Conservation (phyloP, 2,797 vertebrate genomes). For the Sebastes variabilis region DNA sequence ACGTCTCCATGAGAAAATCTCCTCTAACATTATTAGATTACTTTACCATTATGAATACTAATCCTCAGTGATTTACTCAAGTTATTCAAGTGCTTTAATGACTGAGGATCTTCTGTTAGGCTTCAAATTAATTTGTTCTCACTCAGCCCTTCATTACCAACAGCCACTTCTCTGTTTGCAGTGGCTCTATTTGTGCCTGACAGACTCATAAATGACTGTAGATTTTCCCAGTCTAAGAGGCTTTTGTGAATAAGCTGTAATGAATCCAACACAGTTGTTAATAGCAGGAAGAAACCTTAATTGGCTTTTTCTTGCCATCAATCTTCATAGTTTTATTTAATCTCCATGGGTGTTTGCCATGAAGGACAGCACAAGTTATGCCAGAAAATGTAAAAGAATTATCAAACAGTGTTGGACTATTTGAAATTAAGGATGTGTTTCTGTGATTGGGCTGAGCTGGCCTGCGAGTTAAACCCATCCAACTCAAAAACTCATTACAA, state of each 20-base stretch:
- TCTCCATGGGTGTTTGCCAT: background rate
- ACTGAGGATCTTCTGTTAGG: constrained; percentile 36
- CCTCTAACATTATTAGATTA: constrained; percentile 30
- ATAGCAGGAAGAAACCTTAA: background rate
- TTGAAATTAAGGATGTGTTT: constrained; percentile 3
- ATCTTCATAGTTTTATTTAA: constrained; percentile 4
- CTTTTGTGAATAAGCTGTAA: constrained; percentile 18
- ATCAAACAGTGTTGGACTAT: background rate
- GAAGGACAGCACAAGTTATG: background rate
- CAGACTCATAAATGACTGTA: constrained; percentile 24
- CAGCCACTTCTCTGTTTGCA: constrained; percentile 14
- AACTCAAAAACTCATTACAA: constrained; percentile 28
- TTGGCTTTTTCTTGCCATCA: background rate
- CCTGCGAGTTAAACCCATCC: background rate
- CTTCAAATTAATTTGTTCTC: constrained; percentile 41
- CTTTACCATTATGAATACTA: constrained; percentile 30
- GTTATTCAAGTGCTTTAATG: constrained; percentile 42
- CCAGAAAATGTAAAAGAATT: background rate
- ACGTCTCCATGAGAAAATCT: constrained; percentile 25
- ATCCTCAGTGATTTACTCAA: constrained; percentile 30
- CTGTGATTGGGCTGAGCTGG: background rate
- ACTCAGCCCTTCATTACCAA: constrained; percentile 24
- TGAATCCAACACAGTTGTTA: constrained; percentile 1
- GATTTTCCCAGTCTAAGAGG: background rate
- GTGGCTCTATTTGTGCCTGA: constrained; percentile 25